These are phyloP conservation scores for Peromyscus eremicus DNA, from an alignment of 2,797 vertebrate genomes.

Conservation along the genomic window DNA sequence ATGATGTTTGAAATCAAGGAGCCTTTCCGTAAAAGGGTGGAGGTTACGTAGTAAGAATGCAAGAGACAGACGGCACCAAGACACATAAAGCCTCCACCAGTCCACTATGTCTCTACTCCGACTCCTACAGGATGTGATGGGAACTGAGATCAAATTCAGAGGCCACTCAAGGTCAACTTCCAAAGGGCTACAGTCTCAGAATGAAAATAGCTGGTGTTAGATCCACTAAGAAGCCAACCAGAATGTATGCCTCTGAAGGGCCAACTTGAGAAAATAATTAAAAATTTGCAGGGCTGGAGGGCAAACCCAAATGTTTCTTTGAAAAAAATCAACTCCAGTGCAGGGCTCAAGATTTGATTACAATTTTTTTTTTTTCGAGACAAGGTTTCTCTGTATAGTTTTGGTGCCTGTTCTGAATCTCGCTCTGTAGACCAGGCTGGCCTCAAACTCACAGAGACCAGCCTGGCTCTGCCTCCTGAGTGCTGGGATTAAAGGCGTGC, in stretches of 20 bases:
- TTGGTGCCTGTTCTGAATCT: no score
- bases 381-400: no score
- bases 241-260: neutral
- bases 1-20: neutral
- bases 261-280: slow-evolving; percentile 20
- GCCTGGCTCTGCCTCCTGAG: no score
- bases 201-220: neutral
- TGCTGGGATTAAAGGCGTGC: no score
- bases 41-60: neutral
- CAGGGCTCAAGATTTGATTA: neutral
- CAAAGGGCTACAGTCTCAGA: neutral
- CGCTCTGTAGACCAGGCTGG: no score
- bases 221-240: neutral
- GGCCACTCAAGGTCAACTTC: neutral
- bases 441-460: no score
- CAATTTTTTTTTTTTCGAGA: neutral
- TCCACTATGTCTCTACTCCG: neutral
- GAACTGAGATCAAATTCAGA: neutral
- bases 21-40: neutral
- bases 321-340: slow-evolving; percentile 28
- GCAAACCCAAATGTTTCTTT: slow-evolving; percentile 25
- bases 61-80: neutral
- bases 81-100: neutral
- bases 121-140: neutral
- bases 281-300: neutral